These are phyloP conservation scores for Steinernema hermaphroditum DNA, from an alignment of 2,888 invertebrate genomes.

Conservation along the genomic window DNA sequence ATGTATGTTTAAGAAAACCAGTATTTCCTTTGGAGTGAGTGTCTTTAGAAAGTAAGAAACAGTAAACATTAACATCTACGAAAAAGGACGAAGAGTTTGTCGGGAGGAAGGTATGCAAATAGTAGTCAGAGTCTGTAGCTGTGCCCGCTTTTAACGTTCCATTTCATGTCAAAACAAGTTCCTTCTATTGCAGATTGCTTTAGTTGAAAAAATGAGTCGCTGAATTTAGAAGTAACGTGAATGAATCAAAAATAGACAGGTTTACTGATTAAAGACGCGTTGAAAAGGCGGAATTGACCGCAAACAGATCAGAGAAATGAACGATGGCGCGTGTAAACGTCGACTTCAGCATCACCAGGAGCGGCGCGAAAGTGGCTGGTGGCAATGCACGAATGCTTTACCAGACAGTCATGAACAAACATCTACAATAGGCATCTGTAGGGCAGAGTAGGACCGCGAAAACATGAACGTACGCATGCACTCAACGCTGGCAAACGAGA, in stretches of 20 bases:
- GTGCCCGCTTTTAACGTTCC: conserved; percentile 23
- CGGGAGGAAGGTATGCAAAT: conserved; percentile 24
- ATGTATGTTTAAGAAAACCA: conserved; percentile 14
- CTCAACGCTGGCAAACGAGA: conserved; percentile 14
- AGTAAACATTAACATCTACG: conserved; percentile 12
- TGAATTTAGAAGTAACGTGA: conserved; percentile 4
- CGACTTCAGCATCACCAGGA: background rate
- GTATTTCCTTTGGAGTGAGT: conserved; percentile 11
- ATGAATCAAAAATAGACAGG: conserved; percentile 20
- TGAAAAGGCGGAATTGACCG: background rate
- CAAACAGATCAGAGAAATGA: too few species aligned
- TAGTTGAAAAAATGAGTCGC: background rate
- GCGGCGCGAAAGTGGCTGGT: background rate
- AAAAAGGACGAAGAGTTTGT: background rate
- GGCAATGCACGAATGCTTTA: background rate
- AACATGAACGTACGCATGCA: conserved; percentile 18
- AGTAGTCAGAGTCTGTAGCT: conserved; percentile 7
- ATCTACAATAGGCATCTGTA: background rate
- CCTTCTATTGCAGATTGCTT: background rate
- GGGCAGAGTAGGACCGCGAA: background rate
- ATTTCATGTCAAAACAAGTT: conserved; percentile 24
- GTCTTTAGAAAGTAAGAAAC: conserved; percentile 9
- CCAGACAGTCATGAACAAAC: conserved; percentile 3
- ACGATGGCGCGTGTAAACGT: background rate
- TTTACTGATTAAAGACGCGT: conserved; percentile 7